Evolutionary conservation across 2,888 invertebrate genomes (phyloP), one percentile per base, ranked within the genome.

Genomic region (Lepidochrysops patricia): DNA sequence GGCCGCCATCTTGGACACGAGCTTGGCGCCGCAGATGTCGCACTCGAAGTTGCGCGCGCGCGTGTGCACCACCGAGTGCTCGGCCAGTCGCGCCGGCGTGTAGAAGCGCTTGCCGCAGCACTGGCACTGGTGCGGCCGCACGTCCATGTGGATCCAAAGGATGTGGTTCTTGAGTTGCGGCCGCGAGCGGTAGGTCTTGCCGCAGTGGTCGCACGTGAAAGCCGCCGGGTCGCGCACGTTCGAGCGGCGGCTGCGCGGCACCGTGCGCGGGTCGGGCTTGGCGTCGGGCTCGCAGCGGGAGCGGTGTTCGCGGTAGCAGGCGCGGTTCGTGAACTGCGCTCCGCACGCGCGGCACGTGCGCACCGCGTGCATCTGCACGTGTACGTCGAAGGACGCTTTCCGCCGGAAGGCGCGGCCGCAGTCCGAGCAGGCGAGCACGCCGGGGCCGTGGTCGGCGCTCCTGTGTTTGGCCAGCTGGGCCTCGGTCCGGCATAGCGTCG

Each of bases 41-140:
- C 91, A 91, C 64, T 80, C 83, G 65, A 87, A 91, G 56, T 90
- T 90, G 63, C 91, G 76, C 52, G 76, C 89, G 12, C 89, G 77
- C 0, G 90, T 90, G 65, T 91, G 91, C 0, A 90, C 91, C 0
- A 90, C 83, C 2, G 79, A 79, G 59, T 91, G 91, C 61, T 90
- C 90, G 0, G 87, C 85, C 60, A 91, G 67, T 23, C 90, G 76
- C 0, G 87, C 84, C 2, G 88, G 80, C 0, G 90, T 89, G 62
- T 87, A 90, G 62, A 91, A 91, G 64, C 88, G 74, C 37, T 89
- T 90, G 0, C 82, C 80, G 62, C 91, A 91, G 76, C 84, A 84
- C 25, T 84, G 80, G 63, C 91, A 91, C 63, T 89, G 82, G 65
- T 88, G 88, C 0, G 84, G 90, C 61, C 81, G 74, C 7, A 80